Evolutionary conservation across 2,888 invertebrate genomes (phyloP), one percentile per base, ranked within the genome.

Genomic region (Bimastos eiseni): DNA sequence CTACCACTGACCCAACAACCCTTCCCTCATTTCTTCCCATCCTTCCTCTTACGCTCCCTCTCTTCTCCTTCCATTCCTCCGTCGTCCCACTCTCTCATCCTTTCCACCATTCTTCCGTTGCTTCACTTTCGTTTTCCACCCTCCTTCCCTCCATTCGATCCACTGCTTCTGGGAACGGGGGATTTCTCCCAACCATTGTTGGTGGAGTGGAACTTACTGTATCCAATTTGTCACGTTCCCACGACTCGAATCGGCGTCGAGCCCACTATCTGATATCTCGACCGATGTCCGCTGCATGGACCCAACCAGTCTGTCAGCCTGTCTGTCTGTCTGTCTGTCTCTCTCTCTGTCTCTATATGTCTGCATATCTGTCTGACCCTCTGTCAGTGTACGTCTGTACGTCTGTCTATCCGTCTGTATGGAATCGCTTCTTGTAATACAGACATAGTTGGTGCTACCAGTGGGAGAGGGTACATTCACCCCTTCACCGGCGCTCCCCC

Each of bases 181-280:
- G 70, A 70, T n/a, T 70, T 70, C 6, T n/a, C n/a, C 70, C 70
- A 70, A 70, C 30, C n/a, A 70, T 11, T 70, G 70, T 70, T 70
- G 70, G 70, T 8, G 70, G 70, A 70, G 70, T 70, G 70, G 70
- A 70, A 70, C 70, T 70, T 70, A 70, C 70, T 70, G 70, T 70
- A 70, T 70, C 70, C 70, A 70, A 70, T 70, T 70, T 70, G 70
- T 70, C 70, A 70, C 70, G n/a, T 70, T 70, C 70, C 70, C 70
- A 70, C 70, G 70, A 70, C 70, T 70, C 70, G 70, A 70, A n/a
- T 70, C 70, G 70, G 70, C 70, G 70, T 11, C 70, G 70, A n/a
- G 70, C 70, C 70, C 41, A 70, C 70, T 70, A 70, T 70, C 70
- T 70, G 70, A 70, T 70, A 70, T 70, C 70, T 70, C 70, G n/a